Base-by-base conservation (phyloP, 2,797 vertebrate species). In the Pangasius krempfi region DNA sequence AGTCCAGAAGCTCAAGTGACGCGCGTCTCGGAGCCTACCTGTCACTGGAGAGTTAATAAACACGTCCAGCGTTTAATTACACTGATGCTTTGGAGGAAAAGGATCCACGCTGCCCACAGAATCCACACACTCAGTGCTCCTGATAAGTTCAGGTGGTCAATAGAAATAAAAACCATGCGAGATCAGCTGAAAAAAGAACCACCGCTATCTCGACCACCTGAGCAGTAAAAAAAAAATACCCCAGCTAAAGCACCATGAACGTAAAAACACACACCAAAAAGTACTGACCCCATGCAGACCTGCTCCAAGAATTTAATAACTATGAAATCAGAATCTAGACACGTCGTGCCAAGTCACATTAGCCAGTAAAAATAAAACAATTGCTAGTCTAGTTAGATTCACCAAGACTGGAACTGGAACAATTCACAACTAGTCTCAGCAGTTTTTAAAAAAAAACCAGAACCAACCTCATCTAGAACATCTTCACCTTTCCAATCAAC, bases 31-130 rank as follows among this genome's bases (percentile, higher is more conserved):
- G 33, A 54, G n/a, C 8, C 50, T 1, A 33, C 94, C 94, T 94
- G 95, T 94, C 95, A 96, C 90, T 75, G 92, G 88, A 84, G 93
- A 92, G 91, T 91, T 95, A 95, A 96, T 96, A 94, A 95, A 96
- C 94, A 95, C 92, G 94, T 95, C 94, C 91, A 1, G 84, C 88
- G 62, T 90, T 94, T 93, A 96, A 95, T 95, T 95, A 96, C 91
- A 88, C 86, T 90, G 93, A 93, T 87, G 86, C 72, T 47, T 12
- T 13, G 40, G 47, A 78, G 47, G 18, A 27, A 27, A n/a, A 16
- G 22, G 47, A 89, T 62, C 88, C 64, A 13, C 22, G 3, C 20
- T 22, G 37, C 70, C 70, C 70, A 25, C 44, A n/a, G 3, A 16
- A 52, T 22, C 14, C 52, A 80, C 78, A 54, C 50, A 14, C 27